Percentiles rank a stretch among this genome's conserved stretches.
These are phyloP conservation scores for Otolemur garnettii DNA, from an alignment of 2,113 vertebrate species.

Conservation along the genomic window DNA sequence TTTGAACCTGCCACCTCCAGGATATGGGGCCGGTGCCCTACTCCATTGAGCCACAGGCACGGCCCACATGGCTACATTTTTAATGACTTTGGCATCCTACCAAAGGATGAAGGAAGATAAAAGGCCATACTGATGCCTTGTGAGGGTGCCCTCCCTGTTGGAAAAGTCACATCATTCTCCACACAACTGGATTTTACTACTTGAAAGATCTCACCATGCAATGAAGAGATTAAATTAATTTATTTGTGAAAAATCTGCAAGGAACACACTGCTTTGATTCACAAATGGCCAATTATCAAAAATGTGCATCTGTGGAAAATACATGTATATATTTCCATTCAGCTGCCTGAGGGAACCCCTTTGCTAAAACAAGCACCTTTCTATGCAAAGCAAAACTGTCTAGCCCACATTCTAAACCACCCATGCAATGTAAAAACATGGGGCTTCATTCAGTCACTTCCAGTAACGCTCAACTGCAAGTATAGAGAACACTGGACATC, in stretches of 20 bases:
- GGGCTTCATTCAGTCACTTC: not conserved
- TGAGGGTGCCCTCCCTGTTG: not conserved
- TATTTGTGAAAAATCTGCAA: constrained; percentile 46
- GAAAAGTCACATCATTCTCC: not conserved
- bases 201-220: constrained; percentile 28
- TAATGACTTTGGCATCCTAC: too few relatives aligned
- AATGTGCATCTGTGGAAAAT: not conserved
- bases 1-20: too few relatives aligned
- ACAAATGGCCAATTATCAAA: constrained; percentile 46
- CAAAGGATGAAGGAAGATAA: not conserved
- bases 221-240: constrained; percentile 47
- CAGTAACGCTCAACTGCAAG: not conserved
- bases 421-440: not conserved
- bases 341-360: not conserved
- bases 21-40: too few relatives aligned
- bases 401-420: not conserved
- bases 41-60: too few relatives aligned
- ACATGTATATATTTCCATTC: not conserved
- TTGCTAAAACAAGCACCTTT: not conserved
- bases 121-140: not conserved
- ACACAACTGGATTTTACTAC: not conserved
- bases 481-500: not conserved
- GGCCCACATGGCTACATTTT: too few relatives aligned
- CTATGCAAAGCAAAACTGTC: constrained; percentile 23
- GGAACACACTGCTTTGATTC: not conserved